These are phyloP conservation scores for Orientallactaga sibirica DNA, from an alignment of 2,797 vertebrate genomes.

Conservation along the genomic window DNA sequence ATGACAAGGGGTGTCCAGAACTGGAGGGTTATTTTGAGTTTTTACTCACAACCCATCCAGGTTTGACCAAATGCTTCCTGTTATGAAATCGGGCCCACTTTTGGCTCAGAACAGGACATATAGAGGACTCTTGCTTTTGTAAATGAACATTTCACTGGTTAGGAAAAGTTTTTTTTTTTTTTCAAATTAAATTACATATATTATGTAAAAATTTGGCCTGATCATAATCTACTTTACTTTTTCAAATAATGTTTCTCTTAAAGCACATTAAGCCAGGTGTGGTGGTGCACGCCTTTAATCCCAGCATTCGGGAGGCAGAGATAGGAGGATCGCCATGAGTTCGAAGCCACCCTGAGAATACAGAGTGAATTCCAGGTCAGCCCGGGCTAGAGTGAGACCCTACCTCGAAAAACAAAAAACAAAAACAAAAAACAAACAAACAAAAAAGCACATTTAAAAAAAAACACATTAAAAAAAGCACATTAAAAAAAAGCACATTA, in stretches of 20 bases:
- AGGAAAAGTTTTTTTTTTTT: background rate
- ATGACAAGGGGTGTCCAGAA: slow-evolving; percentile 20
- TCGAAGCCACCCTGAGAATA: too few relatives aligned
- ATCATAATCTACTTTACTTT: slow-evolving; percentile 47
- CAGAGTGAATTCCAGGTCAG: too few relatives aligned
- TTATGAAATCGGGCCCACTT: background rate
- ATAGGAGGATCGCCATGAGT: too few relatives aligned
- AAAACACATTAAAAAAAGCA: slow-evolving; percentile 31
- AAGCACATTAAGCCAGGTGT: background rate
- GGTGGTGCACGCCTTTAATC: too few relatives aligned
- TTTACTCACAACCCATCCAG: background rate
- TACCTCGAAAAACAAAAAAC: too few relatives aligned
- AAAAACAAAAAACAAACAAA: too few relatives aligned
- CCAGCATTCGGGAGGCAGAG: too few relatives aligned
- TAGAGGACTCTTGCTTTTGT: slow-evolving; percentile 17
- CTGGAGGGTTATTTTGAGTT: background rate
- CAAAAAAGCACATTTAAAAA: background rate
- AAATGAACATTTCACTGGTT: slow-evolving; percentile 48
- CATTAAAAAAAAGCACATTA: background rate
- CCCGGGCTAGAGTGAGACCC: too few relatives aligned
- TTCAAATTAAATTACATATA: slow-evolving; percentile 53
- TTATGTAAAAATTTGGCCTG: slow-evolving; percentile 25
- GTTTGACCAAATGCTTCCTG: background rate
- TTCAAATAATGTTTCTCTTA: slow-evolving; percentile 49
- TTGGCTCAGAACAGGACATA: background rate